These are phyloP conservation scores for Hypomesus transpacificus DNA, from an alignment of 2,113 vertebrate species.

Conservation along the genomic window DNA sequence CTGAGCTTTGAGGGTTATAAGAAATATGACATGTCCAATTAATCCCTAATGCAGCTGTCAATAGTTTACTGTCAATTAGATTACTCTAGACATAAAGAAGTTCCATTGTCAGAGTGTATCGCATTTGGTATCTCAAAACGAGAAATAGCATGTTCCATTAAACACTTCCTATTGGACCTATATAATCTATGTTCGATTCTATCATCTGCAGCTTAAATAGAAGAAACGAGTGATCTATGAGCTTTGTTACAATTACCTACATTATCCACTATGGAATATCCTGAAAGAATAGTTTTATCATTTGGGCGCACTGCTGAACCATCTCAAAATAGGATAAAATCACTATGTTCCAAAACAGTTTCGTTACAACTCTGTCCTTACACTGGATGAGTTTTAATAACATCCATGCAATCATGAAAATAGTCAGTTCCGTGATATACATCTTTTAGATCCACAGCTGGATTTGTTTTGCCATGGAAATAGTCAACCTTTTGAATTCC, in stretches of 20 bases:
- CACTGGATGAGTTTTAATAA: neutral
- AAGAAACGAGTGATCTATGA: neutral
- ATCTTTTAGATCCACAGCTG: neutral
- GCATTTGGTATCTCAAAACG: no score
- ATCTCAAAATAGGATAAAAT: neutral
- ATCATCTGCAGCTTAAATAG: neutral
- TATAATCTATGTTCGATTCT: no score
- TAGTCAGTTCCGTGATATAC: neutral
- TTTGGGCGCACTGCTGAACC: no score
- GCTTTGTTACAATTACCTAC: neutral
- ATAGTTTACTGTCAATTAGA: no score
- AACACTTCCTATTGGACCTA: no score
- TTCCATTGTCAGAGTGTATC: no score
- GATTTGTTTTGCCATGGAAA: neutral
- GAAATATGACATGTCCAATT: no score
- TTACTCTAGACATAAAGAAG: no score
- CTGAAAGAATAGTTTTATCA: no score
- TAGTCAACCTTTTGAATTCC: neutral
- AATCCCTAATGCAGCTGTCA: no score
- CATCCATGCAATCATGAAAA: neutral
- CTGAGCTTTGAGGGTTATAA: no score
- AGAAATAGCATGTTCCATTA: no score
- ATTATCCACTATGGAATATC: neutral
- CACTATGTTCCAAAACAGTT: neutral
- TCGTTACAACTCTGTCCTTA: neutral